Base-by-base conservation (phyloP, 1,140 invertebrate species). In the Wiebesia pumilae region DNA sequence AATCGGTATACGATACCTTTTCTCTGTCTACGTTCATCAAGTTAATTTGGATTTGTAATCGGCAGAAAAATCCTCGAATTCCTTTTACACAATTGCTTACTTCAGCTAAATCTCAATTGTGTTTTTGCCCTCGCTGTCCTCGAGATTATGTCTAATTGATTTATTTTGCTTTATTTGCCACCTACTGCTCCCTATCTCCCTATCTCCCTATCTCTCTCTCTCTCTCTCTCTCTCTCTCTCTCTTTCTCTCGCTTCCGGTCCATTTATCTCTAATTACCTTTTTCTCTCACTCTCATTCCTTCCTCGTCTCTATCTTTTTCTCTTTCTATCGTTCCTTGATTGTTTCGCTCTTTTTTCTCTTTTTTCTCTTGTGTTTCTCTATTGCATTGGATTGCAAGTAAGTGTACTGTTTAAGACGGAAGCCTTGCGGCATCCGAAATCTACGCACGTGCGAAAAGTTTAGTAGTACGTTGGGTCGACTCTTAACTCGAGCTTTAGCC, bases 131-230 rank as follows among this genome's bases (percentile, higher is more conserved):
- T 47, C 0, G 21, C 38, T 3, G 27, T n/a, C 62, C 6, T 54
- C 19, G 51, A 84, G 77, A 84, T 84, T 87, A 84, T n/a, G 27
- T 84, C 51, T 84, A 87, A 84, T 84, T 87, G 82, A 84, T 87
- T 87, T 87, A 84, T 84, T 87, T 35, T 47, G 43, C 51, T 84
- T 84, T 87, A 87, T 80, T 83, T 78, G 38, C 12, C 12, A 43
- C 4, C 54, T 10, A 65, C 6, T n/a, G 62, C 4, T 54, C 51
- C 24, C n/a, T 27, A 3, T 30, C 27, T n/a, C 14, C 6, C 27
- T 24, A 6, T 24, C 71, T 47, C 19, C 58, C 67, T 33, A 1
- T 47, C 40, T 19, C 19, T 62, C 51, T 35, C 67, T 33, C 73
- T 27, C 3, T 67, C 58, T 43, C 40, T 7, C 16, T 38, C 35